These are phyloP conservation scores for Enteromius anoplus DNA, from an alignment of 2,797 vertebrate species.

Conservation along the genomic window DNA sequence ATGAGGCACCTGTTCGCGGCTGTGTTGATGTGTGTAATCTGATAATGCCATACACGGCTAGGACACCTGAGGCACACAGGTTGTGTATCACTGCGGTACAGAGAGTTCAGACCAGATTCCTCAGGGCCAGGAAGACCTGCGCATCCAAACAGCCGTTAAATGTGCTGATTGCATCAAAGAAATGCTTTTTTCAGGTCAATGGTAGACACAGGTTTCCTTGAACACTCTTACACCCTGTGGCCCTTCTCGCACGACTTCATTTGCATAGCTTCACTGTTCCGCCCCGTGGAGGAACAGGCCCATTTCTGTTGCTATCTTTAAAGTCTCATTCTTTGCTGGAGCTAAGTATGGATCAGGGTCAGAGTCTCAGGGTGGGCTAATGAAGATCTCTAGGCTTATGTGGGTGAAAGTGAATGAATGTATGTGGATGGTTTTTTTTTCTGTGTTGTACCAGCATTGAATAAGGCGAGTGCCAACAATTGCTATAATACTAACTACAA, in stretches of 20 bases:
- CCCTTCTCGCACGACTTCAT: conserved; percentile 26
- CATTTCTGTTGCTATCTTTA: conserved; percentile 74
- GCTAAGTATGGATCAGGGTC: conserved; percentile 70
- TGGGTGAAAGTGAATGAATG: conserved; percentile 6
- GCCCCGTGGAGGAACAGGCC: conserved; percentile 70
- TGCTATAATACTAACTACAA: not conserved
- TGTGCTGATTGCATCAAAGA: not conserved
- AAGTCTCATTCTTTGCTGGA: conserved; percentile 63
- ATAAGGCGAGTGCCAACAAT: not conserved
- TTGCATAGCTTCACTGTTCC: conserved; percentile 42
- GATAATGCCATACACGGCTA: conserved; percentile 58
- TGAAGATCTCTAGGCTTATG: conserved; percentile 43
- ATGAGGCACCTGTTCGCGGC: conserved; percentile 54
- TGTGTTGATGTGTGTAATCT: conserved; percentile 60
- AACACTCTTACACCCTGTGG: conserved; percentile 9
- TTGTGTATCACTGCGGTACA: conserved; percentile 17
- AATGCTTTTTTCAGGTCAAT: not conserved
- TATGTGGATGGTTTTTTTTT: not conserved
- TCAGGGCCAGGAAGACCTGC: not conserved
- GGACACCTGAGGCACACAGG: conserved; percentile 45
- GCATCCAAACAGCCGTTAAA: not conserved
- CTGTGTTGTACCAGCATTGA: not conserved
- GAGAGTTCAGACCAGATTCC: conserved; percentile 39
- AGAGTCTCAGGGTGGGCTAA: conserved; percentile 56
- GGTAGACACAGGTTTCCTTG: conserved; percentile 12